Conservation (phyloP, 1,140 invertebrate genomes). For the Orchestia grillus region DNA sequence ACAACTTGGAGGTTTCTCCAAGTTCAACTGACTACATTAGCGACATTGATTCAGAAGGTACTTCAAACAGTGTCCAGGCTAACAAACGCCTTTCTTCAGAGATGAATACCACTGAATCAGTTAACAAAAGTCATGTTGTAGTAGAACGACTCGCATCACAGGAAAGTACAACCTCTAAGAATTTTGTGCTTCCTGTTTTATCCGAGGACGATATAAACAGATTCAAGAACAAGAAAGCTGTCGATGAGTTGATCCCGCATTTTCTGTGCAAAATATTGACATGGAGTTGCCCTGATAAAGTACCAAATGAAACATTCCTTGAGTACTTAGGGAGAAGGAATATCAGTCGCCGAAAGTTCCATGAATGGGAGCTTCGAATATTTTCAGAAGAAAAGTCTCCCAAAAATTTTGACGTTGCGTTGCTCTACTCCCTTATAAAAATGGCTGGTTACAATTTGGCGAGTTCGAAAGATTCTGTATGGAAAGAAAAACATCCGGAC, state of each 20-base stretch:
- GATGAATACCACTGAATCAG: neutral
- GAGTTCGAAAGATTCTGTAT: neutral
- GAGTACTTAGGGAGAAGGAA: slow-evolving; percentile 4
- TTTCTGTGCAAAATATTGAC: slow-evolving; percentile 9
- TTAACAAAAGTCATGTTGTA: neutral
- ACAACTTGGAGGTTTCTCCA: neutral
- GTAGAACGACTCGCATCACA: neutral
- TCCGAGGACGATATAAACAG: slow-evolving; percentile 5
- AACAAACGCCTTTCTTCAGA: neutral
- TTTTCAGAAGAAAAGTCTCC: neutral
- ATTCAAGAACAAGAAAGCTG: slow-evolving; percentile 41
- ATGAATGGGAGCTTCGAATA: neutral
- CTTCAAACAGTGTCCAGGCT: neutral
- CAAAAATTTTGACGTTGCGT: neutral
- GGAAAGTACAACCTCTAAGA: neutral
- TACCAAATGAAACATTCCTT: slow-evolving; percentile 24
- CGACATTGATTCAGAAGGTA: neutral
- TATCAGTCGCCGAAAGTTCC: neutral
- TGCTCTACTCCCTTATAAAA: slow-evolving; percentile 10
- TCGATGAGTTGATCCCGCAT: slow-evolving; percentile 1
- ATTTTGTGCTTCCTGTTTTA: neutral
- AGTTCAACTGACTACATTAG: neutral
- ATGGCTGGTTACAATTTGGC: slow-evolving; percentile 8
- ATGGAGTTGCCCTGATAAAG: slow-evolving; percentile 19
- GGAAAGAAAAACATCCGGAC: neutral